Conservation (phyloP, 2,797 vertebrate genomes). For the Knipowitschia caucasica region DNA sequence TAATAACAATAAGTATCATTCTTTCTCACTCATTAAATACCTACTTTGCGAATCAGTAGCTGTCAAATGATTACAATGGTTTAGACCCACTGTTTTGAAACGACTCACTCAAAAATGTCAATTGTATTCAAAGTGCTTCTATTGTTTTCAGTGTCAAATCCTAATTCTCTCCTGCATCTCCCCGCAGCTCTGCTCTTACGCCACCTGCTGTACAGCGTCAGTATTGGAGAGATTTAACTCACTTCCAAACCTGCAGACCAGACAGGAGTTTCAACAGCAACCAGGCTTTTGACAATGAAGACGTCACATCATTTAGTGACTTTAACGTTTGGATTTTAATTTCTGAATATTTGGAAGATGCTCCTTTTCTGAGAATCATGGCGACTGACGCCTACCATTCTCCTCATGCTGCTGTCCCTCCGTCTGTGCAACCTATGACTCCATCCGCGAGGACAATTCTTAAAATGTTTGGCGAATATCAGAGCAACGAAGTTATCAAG, state of each 20-base stretch:
- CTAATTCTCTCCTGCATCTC: constrained; percentile 5
- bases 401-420: constrained; percentile 27
- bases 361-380: constrained; percentile 17
- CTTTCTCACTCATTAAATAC: too few species aligned
- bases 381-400: constrained; percentile 49
- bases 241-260: constrained; percentile 28
- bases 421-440: constrained; percentile 29
- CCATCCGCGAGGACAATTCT: constrained; percentile 39
- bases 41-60: not conserved
- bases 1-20: too few species aligned
- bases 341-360: not conserved
- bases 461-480: constrained; percentile 73
- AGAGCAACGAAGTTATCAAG: constrained; percentile 71
- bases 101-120: not conserved
- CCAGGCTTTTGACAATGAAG: constrained; percentile 2
- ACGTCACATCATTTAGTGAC: constrained; percentile 44
- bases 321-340: constrained; percentile 38
- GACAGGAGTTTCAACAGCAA: not conserved
- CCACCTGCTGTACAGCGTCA: constrained; percentile 28
- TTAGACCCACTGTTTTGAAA: not conserved
- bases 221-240: constrained; percentile 16
- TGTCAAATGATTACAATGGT: not conserved
- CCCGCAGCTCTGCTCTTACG: constrained; percentile 34
- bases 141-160: not conserved
- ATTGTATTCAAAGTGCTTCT: not conserved